Evolutionary conservation across 2,797 vertebrate genomes (phyloP), one percentile per base, ranked within the genome.

Genomic region (Zalophus californianus): DNA sequence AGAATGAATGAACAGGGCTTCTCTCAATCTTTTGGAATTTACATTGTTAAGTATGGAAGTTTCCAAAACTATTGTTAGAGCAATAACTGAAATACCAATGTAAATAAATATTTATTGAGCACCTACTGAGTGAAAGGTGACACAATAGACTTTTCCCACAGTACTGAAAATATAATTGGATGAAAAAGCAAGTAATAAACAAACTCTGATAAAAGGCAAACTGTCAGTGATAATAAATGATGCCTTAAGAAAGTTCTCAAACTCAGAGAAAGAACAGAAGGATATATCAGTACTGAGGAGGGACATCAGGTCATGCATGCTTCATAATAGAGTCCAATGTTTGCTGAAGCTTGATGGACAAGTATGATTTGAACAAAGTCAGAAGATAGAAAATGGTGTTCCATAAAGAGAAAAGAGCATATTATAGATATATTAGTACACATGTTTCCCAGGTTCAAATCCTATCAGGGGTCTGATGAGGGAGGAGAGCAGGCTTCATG

Each of bases 241-340:
- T 78, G 32, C 62, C 52, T 86, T 73, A 16, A 50, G 41, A 80
- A 73, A 66, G 3, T 44, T 75, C 44, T 94, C 35, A 75, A 15
- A 50, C 11, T 58, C n/a, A 23, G 38, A 84, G 58, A n/a, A 75
- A 88, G 58, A 84, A 62, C 35, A 32, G 50, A 80, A 95, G 15
- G 13, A 11, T 87, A 13, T 58, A 5, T 80, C 48, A 14, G 56
- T 60, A 75, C 27, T 27, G n/a, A 84, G 7, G n/a, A 60, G 16
- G 10, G 5, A 1, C 15, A 21, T 32, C 3, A 6, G 27, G 5
- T 25, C 13, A 7, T 5, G 18, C 6, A 1, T 7, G 21, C 7
- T 68, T 78, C 35, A 73, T 9, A 25, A 12, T 44, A 96, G 35
- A 68, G 5, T 6, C 12, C 80, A 10, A 29, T 29, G 23, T 44